Evolutionary conservation across 2,888 invertebrate genomes (phyloP).

Genomic region (Tenthredo livida): DNA sequence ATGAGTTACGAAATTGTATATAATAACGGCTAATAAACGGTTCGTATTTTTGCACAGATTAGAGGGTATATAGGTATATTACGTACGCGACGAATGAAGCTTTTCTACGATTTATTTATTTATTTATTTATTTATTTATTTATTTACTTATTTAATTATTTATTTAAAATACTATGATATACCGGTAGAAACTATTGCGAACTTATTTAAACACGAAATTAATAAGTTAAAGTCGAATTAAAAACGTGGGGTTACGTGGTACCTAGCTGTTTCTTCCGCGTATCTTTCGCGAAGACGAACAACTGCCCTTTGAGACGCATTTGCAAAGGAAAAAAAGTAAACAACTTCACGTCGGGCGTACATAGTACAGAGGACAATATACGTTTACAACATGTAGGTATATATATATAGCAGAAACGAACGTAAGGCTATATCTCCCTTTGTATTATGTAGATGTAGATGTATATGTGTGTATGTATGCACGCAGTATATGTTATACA

Average conservation of each 20-base stretch:
- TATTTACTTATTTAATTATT: background rate
- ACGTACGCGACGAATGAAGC: background rate
- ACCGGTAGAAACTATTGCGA: too few relatives aligned
- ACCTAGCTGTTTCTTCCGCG: constrained; percentile 9
- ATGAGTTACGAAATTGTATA: background rate
- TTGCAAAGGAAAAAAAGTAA: constrained; percentile 34
- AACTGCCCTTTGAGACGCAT: constrained; percentile 60
- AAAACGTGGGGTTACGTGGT: background rate
- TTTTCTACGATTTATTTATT: background rate
- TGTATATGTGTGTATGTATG: too few relatives aligned
- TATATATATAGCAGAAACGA: background rate
- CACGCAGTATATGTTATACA: background rate
- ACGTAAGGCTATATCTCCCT: constrained; percentile 9
- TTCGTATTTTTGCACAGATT: background rate
- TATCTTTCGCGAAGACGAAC: constrained; percentile 56
- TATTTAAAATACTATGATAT: background rate
- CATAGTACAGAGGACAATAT: constrained; percentile 50
- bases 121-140: background rate
- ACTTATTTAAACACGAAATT: background rate
- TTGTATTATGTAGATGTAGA: background rate
- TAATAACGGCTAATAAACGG: background rate
- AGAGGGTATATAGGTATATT: background rate
- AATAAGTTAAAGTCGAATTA: constrained; percentile 17
- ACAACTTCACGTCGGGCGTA: constrained; percentile 24
- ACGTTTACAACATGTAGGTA: background rate